Conservation (phyloP, 2,113 vertebrate species). For the rabbit (Oryctolagus cuniculus) region mOryCun1.1 NC_091432.1:72225501-72226000, state of each 20-base stretch:
- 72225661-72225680: neutral
- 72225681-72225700: neutral
- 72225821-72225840: conserved; percentile 26
- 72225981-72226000: too few species aligned
- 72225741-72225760: neutral
- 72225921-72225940: neutral
- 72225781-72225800: neutral
- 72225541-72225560: conserved; percentile 36
- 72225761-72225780: neutral
- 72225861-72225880: neutral
- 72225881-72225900: neutral
- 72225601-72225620: neutral
- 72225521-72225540: conserved; percentile 1
- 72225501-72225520: neutral
- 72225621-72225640: conserved; percentile 20
- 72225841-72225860: neutral
- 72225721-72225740: neutral
- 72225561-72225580: conserved; percentile 24
- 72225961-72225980: neutral
- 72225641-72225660: neutral
- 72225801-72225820: neutral
- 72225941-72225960: neutral
- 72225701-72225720: neutral
- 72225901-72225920: neutral
- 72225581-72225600: conserved; percentile 38